A percentile compares a stretch with the other conserved stretches of the same genome.
Evolutionary conservation across 2,113 vertebrate species (phyloP).

Genomic region (Oxyura jamaicensis): DNA sequence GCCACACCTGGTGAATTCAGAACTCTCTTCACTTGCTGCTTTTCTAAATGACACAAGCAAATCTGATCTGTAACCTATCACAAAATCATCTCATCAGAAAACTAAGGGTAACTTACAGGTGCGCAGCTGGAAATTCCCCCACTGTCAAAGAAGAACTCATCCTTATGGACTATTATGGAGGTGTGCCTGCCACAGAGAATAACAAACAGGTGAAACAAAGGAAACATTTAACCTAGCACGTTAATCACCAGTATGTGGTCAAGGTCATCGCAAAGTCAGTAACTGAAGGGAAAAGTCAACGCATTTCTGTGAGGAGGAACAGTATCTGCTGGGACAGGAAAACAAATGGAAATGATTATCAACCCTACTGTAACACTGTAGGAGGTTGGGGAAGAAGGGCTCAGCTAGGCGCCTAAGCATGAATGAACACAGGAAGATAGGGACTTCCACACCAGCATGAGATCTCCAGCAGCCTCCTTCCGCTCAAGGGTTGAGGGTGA

Average conservation of each 20-base stretch:
- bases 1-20: neutral
- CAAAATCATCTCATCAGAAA: neutral
- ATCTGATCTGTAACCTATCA: neutral
- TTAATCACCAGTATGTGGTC: neutral
- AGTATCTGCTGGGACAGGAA: neutral
- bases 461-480: neutral
- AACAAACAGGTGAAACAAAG: neutral
- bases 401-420: neutral
- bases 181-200: slow-evolving; percentile 86
- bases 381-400: neutral
- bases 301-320: neutral
- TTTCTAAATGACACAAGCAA: neutral
- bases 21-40: neutral
- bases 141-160: slow-evolving; percentile 92
- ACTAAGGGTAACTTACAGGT: slow-evolving; percentile 83
- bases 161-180: slow-evolving; percentile 89
- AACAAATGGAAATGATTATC: neutral
- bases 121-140: slow-evolving; percentile 87
- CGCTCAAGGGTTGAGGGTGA: neutral
- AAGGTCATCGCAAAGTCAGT: neutral
- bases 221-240: neutral
- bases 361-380: neutral
- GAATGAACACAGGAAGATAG: neutral
- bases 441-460: neutral
- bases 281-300: neutral